A percentile compares a stretch with the other conserved stretches of the same genome.
phyloP scores from a whole-genome alignment of 2,888 invertebrate species.

The Mongoloraphidia duomilia region DNA sequence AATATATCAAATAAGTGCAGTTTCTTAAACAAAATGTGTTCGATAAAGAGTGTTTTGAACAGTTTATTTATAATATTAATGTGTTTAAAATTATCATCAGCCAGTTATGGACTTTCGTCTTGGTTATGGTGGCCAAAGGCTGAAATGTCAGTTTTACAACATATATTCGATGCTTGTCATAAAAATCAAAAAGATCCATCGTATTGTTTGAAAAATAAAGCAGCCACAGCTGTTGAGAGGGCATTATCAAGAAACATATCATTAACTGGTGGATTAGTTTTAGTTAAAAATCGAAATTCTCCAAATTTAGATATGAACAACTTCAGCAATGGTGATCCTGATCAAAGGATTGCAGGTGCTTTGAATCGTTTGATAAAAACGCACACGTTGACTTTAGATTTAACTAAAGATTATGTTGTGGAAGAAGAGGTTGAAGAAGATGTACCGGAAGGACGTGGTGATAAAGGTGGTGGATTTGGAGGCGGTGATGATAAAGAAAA shows the following conservation, averaged over 20 bases:
- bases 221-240: constrained; percentile 22
- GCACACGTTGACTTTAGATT: constrained; percentile 48
- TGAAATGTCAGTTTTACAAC: constrained; percentile 2
- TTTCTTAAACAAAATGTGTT: too few relatives aligned
- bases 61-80: neutral
- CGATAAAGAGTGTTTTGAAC: neutral
- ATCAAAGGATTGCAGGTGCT: constrained; percentile 32
- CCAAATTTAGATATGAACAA: constrained; percentile 10
- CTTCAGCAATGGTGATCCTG: constrained; percentile 9
- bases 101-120: neutral
- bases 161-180: constrained; percentile 4
- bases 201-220: constrained; percentile 24
- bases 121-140: neutral
- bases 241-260: constrained; percentile 22
- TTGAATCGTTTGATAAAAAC: constrained; percentile 46
- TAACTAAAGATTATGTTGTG: constrained; percentile 23
- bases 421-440: constrained; percentile 9
- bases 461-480: constrained; percentile 9
- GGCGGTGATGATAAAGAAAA: constrained; percentile 5
- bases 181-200: neutral
- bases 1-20: too few relatives aligned
- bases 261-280: constrained; percentile 23
- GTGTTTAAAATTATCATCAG: neutral
- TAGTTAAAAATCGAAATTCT: constrained; percentile 5
- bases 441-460: constrained; percentile 10